Base-by-base conservation (phyloP, 2,113 vertebrate species). In the Thalassarche chlororhynchos region DNA sequence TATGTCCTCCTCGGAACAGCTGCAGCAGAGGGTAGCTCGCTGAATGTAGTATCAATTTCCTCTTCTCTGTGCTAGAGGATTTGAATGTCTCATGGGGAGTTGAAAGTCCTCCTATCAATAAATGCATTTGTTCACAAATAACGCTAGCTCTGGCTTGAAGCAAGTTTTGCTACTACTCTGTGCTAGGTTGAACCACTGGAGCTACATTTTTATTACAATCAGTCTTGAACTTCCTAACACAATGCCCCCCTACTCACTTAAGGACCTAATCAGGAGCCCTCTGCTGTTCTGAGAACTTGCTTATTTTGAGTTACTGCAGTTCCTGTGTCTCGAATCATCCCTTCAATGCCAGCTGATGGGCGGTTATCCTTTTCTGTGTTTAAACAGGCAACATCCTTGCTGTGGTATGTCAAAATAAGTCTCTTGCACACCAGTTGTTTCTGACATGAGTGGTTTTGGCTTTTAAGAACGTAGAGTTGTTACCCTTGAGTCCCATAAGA, bases 321-420 rank as follows among this genome's bases (percentile, higher is more conserved):
- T 81, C 70, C 46, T 75, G 51, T 82, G 62, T 49, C 40, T 71
- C 14, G 19, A 24, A 58, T 49, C 20, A 65, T 26, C 29, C 18
- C 25, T 69, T 82, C 40, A 12, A 12, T 74, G 74, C 40, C 28
- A 34, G 51, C 60, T 65, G 29, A 60, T 46, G 26, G 60, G 72
- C 64, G 69, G 15, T 51, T 68, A 55, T 31, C n/a, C 52, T 81
- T 69, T 49, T 17, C 28, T 0, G 0, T 49, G 20, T 44, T 89
- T 49, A 51, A 83, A 86, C 21, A 82, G 70, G 34, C 34, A 69
- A 19, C 29, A 31, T 42, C 34, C 34, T 68, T 76, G 44, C 58
- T 1, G 0, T 7, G 17, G 21, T 20, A 23, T 2, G 0, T 36
- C 29, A 60, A 36, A 84, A 61, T 44, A 6, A 4, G 2, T 55